Evolutionary conservation across 2,113 vertebrate species (phyloP).

Genomic region (Aegithalos caudatus): DNA sequence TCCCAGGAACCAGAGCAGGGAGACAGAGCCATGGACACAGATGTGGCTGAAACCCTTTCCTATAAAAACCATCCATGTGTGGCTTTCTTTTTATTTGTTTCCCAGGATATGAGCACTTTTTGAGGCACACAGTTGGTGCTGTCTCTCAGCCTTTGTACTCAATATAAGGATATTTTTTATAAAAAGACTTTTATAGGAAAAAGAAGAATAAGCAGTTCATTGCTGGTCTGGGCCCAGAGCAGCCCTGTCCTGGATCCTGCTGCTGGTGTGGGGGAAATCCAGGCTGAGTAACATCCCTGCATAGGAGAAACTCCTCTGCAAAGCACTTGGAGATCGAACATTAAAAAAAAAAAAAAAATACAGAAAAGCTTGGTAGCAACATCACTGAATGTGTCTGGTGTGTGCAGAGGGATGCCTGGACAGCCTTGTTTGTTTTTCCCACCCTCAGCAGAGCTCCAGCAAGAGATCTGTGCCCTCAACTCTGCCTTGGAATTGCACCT

Average conservation of each 20-base stretch:
- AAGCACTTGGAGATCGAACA: not conserved
- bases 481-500: not conserved
- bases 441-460: not conserved
- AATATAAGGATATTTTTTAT: not conserved
- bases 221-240: not conserved
- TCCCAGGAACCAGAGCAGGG: not conserved
- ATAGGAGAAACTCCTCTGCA: not conserved
- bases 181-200: fast-evolving
- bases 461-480: not conserved
- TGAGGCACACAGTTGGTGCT: not conserved
- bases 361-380: not conserved
- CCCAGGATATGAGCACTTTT: not conserved
- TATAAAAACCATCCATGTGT: not conserved
- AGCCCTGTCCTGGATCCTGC: not conserved
- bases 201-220: not conserved
- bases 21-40: not conserved
- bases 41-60: not conserved
- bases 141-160: not conserved
- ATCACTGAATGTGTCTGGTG: not conserved
- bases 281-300: not conserved
- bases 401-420: not conserved
- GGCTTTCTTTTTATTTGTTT: not conserved
- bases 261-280: not conserved
- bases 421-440: not conserved
- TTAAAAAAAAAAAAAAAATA: not conserved